Base-by-base conservation (phyloP, 92 coral and sea anemone species). In the Anthopleura xanthogrammica region DNA sequence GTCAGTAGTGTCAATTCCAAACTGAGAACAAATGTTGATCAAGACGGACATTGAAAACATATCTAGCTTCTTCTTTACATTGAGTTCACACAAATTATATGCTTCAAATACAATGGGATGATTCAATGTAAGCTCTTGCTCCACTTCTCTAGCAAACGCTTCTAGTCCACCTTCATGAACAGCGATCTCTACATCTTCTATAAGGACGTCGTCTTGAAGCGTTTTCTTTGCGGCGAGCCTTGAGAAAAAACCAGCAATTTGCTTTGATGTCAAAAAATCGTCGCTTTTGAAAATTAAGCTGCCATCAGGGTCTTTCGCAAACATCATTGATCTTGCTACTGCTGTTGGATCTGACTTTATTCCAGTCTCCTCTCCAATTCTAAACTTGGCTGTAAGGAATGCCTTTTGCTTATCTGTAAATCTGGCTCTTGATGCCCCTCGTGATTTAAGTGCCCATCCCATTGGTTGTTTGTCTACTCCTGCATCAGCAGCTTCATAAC, bases 401-500 rank as follows among this genome's bases (percentile, higher is more conserved):
- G 68, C 23, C 60, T 86, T 89, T 79, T 91, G 92, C 6, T 68
- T 56, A 52, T 62, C 36, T 24, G 92, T 77, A 75, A 86, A 86
- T 72, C 80, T 70, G 78, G 84, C 86, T n/a, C n/a, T n/a, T 82
- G 86, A 48, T 60, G 88, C 78, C 29, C 71, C 85, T 80, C 81
- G 46, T 23, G 86, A 62, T 84, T 85, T 91, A 5, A 91, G 88
- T 5, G 88, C 92, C 94, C 94, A 91, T 19, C 94, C 90, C 90
- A 88, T 83, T 75, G 85, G 77, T 52, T 79, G 6, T n/a, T 46
- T 75, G 83, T 57, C 11, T 23, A 46, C 72, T 20, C 60, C 40
- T 29, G 39, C 54, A 74, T 42, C 36, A 29, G 36, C 0, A 29
- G 83, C 57, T 75, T 29, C 41, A 16, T 70, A 75, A 65, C 62